Percentiles rank a stretch among this genome's conserved stretches.
phyloP scores from a whole-genome alignment of 2,888 invertebrate genomes.

The Oscheius myriophilus region DNA sequence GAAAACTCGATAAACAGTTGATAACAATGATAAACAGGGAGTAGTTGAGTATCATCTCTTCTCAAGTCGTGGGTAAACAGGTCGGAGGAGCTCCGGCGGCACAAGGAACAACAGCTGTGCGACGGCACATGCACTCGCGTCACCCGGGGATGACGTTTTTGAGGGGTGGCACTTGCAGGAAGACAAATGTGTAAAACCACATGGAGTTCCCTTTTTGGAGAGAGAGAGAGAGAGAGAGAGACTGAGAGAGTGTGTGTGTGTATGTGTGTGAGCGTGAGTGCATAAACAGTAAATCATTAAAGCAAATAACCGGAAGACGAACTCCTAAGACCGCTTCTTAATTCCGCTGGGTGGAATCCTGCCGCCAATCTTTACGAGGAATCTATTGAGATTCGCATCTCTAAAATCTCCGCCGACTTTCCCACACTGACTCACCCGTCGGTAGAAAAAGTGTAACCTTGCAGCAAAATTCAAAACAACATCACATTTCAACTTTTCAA shows the following conservation, averaged over 20 bases:
- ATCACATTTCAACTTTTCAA: too few relatives aligned
- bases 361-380: not conserved
- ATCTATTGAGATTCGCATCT: conserved; percentile 1
- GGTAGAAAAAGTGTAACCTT: not conserved
- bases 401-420: not conserved
- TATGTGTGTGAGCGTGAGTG: not conserved
- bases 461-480: too few relatives aligned
- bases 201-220: not conserved
- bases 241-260: not conserved
- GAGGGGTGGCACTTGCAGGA: not conserved
- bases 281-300: not conserved
- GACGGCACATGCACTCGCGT: too few relatives aligned
- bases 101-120: too few relatives aligned
- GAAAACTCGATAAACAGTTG: too few relatives aligned
- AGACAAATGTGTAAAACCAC: not conserved
- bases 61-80: too few relatives aligned
- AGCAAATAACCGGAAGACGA: not conserved
- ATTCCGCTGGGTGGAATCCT: too few relatives aligned
- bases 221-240: conserved; percentile 6
- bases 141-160: not conserved
- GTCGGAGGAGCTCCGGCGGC: too few relatives aligned
- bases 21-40: too few relatives aligned
- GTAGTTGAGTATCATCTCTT: too few relatives aligned
- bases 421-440: not conserved
- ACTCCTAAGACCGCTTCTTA: too few relatives aligned